Conservation (phyloP, 2,797 vertebrate genomes). For the Melopsittacus undulatus region DNA sequence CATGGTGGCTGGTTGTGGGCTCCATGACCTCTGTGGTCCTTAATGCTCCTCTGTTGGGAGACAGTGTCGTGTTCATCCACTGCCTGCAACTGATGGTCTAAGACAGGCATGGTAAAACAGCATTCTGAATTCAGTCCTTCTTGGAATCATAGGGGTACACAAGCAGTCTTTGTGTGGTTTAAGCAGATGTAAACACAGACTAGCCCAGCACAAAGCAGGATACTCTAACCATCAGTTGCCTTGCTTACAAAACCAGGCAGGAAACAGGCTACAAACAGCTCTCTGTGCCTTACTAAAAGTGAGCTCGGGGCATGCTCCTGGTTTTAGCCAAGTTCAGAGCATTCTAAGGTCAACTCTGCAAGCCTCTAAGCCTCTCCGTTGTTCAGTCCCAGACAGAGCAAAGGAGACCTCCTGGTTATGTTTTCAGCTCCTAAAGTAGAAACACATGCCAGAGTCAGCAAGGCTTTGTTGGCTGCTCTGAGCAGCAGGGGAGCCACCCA, state of each 20-base stretch:
- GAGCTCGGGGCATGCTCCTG: not conserved
- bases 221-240: not conserved
- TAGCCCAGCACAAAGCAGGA: not conserved
- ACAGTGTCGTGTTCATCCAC: not conserved
- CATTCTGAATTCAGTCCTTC: not conserved
- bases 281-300: not conserved
- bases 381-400: not conserved
- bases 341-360: not conserved
- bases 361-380: not conserved
- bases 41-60: not conserved
- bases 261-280: not conserved
- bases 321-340: not conserved
- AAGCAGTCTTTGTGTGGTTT: not conserved
- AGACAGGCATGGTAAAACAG: not conserved
- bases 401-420: fast-evolving
- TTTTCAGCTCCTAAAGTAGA: not conserved
- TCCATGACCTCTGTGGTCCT: not conserved
- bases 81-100: not conserved
- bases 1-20: not conserved
- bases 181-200: not conserved
- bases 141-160: not conserved
- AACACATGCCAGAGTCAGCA: not conserved
- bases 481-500: not conserved
- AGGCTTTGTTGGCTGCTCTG: not conserved
- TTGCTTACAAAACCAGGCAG: not conserved